These are phyloP conservation scores for Zaprionus davidi DNA, from an alignment of 1,140 invertebrate genomes.

Conservation along the genomic window DNA sequence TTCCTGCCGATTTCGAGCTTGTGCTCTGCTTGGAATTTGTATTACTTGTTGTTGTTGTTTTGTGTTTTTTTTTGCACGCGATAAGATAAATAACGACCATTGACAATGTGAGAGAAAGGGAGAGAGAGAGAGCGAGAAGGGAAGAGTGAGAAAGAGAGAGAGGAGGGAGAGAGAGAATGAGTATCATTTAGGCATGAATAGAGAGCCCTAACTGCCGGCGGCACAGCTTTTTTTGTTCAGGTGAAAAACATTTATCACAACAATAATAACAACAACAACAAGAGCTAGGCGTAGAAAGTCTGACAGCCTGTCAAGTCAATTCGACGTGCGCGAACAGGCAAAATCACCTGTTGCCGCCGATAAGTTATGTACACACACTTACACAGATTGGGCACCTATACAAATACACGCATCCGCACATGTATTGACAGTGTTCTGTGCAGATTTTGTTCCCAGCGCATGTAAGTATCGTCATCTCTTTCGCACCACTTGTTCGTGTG, in stretches of 20 bases:
- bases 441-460: constrained; percentile 45
- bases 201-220: constrained; percentile 25
- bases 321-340: constrained; percentile 42
- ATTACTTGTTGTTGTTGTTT: constrained; percentile 46
- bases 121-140: constrained; percentile 12
- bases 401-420: constrained; percentile 17
- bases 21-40: constrained; percentile 53
- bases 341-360: constrained; percentile 64
- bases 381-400: constrained; percentile 28
- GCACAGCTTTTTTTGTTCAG: constrained; percentile 38
- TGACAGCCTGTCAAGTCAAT: constrained; percentile 33
- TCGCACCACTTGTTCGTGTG: constrained; percentile 38
- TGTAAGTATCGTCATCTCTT: constrained; percentile 34
- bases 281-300: constrained; percentile 51
- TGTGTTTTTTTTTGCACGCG: constrained; percentile 44
- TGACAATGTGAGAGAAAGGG: neutral
- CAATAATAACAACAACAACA: constrained; percentile 44
- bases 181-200: constrained; percentile 2
- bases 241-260: constrained; percentile 69
- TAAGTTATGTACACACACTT: constrained; percentile 9
- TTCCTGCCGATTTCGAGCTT: constrained; percentile 44
- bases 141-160: too few species aligned
- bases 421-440: constrained; percentile 16
- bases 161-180: neutral
- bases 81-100: constrained; percentile 71